Percentiles rank a stretch among this genome's conserved stretches.
These are phyloP conservation scores for Semotilus atromaculatus DNA, from an alignment of 2,797 vertebrate species.

Conservation along the genomic window DNA sequence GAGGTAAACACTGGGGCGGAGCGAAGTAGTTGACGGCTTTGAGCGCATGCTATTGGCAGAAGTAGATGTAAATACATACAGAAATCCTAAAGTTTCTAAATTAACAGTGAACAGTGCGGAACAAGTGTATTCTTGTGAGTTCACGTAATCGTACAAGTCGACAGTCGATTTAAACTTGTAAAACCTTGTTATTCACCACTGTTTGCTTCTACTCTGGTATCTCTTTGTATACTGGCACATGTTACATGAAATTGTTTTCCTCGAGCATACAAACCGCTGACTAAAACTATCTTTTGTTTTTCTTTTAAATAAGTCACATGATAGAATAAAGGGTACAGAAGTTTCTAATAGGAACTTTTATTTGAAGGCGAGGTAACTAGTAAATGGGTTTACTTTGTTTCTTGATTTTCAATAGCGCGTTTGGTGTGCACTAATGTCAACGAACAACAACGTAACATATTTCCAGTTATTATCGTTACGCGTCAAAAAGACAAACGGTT, in stretches of 20 bases:
- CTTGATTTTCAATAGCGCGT: background rate
- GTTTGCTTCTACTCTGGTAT: background rate
- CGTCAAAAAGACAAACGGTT: background rate
- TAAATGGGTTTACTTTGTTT: background rate
- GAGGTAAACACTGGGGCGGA: conserved; percentile 84
- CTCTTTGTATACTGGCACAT: background rate
- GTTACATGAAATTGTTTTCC: background rate
- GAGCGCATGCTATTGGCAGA: background rate
- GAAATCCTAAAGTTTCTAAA: background rate
- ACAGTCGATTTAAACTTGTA: background rate
- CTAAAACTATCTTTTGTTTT: background rate
- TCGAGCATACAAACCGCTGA: background rate
- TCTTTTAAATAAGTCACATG: background rate
- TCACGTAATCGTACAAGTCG: background rate
- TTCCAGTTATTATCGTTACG: background rate
- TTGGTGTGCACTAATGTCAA: background rate
- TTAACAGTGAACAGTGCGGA: background rate
- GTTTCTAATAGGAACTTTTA: too few relatives aligned
- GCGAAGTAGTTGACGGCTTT: background rate
- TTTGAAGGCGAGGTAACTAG: background rate
- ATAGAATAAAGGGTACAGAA: background rate
- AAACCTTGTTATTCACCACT: background rate
- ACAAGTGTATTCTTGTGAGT: background rate
- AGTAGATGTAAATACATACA: background rate
- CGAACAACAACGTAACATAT: background rate